These are phyloP conservation scores for Orchestes rusci DNA, from an alignment of 2,888 invertebrate genomes.

Conservation along the genomic window DNA sequence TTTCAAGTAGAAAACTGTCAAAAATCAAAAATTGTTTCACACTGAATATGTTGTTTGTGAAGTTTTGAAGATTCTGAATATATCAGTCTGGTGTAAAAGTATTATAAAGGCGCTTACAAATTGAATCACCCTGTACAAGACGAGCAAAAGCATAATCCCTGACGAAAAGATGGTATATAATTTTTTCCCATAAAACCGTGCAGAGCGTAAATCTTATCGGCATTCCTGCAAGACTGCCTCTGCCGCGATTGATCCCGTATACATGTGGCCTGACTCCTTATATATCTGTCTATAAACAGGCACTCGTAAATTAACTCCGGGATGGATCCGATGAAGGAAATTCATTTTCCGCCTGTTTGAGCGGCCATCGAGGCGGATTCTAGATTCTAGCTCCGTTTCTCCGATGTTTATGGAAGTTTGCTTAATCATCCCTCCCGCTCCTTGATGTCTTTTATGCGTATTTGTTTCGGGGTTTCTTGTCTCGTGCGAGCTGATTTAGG, in stretches of 20 bases:
- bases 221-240: conserved; percentile 46
- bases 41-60: too few species aligned
- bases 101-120: too few species aligned
- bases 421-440: conserved; percentile 31
- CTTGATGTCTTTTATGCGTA: conserved; percentile 6
- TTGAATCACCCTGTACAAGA: too few species aligned
- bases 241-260: conserved; percentile 42
- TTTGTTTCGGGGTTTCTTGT: conserved; percentile 7
- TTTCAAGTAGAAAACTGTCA: too few species aligned
- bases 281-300: conserved; percentile 46
- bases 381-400: conserved; percentile 38
- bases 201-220: conserved; percentile 44
- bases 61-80: too few species aligned
- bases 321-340: conserved; percentile 46
- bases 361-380: conserved; percentile 43
- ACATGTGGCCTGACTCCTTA: too few species aligned
- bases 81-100: too few species aligned
- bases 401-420: conserved; percentile 39
- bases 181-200: conserved; percentile 19
- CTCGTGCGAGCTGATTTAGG: too few species aligned
- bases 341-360: conserved; percentile 48
- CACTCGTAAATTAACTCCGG: conserved; percentile 46
- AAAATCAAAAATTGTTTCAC: too few species aligned
- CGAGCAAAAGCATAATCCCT: too few species aligned
- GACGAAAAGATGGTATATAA: conserved; percentile 3